Conservation (phyloP, 2,888 invertebrate species). For the Aspidiotus rigidus region DNA sequence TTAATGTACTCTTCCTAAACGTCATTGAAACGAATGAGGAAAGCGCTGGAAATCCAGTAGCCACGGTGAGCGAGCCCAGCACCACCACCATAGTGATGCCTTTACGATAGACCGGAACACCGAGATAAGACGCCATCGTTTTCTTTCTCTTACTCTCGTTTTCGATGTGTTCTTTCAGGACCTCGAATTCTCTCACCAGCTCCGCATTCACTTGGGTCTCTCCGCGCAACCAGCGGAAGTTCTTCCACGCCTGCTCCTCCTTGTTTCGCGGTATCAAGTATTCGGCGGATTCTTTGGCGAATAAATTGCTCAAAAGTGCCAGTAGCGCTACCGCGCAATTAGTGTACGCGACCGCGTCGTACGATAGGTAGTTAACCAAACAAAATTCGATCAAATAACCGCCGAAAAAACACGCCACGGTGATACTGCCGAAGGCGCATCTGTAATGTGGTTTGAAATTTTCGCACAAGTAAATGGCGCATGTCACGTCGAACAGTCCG, state of each 20-base stretch:
- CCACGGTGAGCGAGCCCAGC: background rate
- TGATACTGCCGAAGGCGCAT: constrained; percentile 7
- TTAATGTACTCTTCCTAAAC: constrained; percentile 3
- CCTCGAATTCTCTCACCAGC: background rate
- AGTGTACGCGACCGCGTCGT: background rate
- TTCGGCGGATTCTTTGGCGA: background rate
- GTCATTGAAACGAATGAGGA: background rate
- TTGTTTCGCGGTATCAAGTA: background rate
- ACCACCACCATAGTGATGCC: background rate
- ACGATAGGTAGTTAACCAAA: background rate
- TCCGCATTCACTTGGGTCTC: constrained; percentile 6
- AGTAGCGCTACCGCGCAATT: background rate
- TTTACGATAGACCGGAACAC: background rate
- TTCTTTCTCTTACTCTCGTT: constrained; percentile 3
- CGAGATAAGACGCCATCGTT: background rate
- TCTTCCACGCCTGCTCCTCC: background rate
- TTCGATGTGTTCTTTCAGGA: background rate
- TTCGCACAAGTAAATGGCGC: constrained; percentile 13
- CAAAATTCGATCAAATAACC: background rate
- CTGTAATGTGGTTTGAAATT: constrained; percentile 1
- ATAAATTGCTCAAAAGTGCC: background rate
- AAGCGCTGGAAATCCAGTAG: constrained; percentile 4
- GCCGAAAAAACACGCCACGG: background rate
- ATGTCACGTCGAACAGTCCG: constrained; percentile 9
- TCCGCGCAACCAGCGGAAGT: constrained; percentile 6